These are phyloP conservation scores for Tetanocera ferruginea DNA, from an alignment of 2,888 invertebrate species.

Conservation along the genomic window DNA sequence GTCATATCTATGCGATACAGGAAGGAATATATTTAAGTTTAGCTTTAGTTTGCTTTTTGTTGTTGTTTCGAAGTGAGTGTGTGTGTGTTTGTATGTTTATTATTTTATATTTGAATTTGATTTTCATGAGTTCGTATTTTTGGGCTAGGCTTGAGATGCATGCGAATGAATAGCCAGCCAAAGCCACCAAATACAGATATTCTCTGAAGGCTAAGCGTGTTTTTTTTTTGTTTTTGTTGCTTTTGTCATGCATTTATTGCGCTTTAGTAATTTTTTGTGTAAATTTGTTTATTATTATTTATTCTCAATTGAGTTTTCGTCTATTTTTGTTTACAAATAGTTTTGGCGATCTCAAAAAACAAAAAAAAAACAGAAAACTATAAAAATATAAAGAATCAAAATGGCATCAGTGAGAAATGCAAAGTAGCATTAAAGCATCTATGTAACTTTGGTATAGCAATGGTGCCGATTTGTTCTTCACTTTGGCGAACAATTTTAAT, in stretches of 20 bases:
- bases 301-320: too few relatives aligned
- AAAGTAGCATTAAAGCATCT: too few relatives aligned
- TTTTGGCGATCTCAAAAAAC: too few relatives aligned
- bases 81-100: constrained; percentile 19
- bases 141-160: constrained; percentile 12
- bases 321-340: too few relatives aligned
- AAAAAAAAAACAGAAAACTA: too few relatives aligned
- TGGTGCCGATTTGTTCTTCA: too few relatives aligned
- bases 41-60: not conserved
- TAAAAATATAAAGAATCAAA: too few relatives aligned
- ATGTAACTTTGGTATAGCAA: too few relatives aligned
- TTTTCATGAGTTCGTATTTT: constrained; percentile 18
- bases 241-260: not conserved
- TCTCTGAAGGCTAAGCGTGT: not conserved
- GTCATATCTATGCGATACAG: constrained; percentile 31
- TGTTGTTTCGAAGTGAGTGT: constrained; percentile 15
- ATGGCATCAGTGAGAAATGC: too few relatives aligned
- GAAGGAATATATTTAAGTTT: constrained; percentile 35
- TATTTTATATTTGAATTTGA: constrained; percentile 13
- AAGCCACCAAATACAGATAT: too few relatives aligned
- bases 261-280: not conserved
- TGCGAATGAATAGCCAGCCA: not conserved
- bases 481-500: too few relatives aligned
- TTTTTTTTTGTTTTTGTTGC: not conserved
- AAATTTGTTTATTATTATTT: too few relatives aligned